A percentile compares a stretch with the other conserved stretches of the same genome.
Conservation (phyloP, 2,797 vertebrate genomes). For the Clarias pachynema region DNA sequence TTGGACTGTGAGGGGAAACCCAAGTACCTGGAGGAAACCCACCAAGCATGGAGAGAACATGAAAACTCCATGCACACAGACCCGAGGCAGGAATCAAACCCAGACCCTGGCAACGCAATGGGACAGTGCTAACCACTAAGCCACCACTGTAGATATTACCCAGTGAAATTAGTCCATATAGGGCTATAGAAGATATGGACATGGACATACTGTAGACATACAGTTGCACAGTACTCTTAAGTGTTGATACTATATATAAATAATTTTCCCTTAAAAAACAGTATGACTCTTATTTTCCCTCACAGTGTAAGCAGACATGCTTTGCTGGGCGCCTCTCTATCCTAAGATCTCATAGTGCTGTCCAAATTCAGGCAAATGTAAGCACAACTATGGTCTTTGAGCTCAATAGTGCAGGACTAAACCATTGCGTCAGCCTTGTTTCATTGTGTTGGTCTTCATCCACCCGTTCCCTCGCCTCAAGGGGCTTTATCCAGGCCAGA, state of each 20-base stretch:
- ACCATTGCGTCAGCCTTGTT: constrained; percentile 47
- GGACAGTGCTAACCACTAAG: too few relatives aligned
- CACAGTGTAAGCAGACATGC: not conserved
- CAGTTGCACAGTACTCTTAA: not conserved
- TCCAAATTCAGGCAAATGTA: constrained; percentile 45
- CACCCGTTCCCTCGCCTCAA: constrained; percentile 20
- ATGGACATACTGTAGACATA: not conserved
- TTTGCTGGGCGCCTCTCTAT: not conserved
- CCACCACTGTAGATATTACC: not conserved
- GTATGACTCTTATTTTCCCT: not conserved
- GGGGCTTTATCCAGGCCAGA: constrained; percentile 35
- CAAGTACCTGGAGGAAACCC: too few relatives aligned
- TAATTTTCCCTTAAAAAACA: not conserved
- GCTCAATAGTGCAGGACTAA: constrained; percentile 39
- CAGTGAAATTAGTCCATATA: not conserved
- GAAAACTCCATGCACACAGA: too few relatives aligned
- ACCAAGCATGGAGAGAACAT: too few relatives aligned
- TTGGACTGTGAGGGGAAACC: too few relatives aligned
- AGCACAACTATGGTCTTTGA: constrained; percentile 38
- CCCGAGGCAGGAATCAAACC: too few relatives aligned
- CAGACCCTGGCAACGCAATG: too few relatives aligned
- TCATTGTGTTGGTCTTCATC: constrained; percentile 36
- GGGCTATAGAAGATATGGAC: not conserved
- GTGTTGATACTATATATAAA: not conserved
- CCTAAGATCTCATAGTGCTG: not conserved